These are phyloP conservation scores for Heterochromis multidens DNA, from an alignment of 2,113 vertebrate genomes.

Conservation along the genomic window DNA sequence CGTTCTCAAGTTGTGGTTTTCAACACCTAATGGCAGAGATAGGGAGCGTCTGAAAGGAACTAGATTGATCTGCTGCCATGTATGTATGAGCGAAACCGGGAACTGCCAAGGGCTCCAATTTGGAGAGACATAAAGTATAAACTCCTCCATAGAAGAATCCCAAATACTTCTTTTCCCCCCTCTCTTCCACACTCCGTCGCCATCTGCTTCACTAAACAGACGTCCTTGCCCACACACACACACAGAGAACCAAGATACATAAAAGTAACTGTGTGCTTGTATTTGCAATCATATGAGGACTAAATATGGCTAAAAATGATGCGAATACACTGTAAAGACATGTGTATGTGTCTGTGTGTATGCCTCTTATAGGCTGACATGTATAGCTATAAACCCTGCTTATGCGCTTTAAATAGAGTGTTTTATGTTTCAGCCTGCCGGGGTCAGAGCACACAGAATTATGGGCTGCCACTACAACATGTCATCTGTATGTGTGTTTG, in stretches of 20 bases:
- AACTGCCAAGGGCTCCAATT: slow-evolving; percentile 53
- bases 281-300: neutral
- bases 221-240: neutral
- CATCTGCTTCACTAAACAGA: slow-evolving; percentile 48
- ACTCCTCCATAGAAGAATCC: slow-evolving; percentile 28
- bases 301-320: neutral
- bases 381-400: slow-evolving; percentile 9
- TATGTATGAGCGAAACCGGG: slow-evolving; percentile 32
- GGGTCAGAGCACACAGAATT: slow-evolving; percentile 29
- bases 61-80: slow-evolving; percentile 48
- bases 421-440: slow-evolving; percentile 41
- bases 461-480: slow-evolving; percentile 24
- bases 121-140: slow-evolving; percentile 58
- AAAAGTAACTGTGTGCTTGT: neutral
- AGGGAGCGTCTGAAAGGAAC: neutral
- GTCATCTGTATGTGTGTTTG: neutral
- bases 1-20: slow-evolving; percentile 9
- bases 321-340: neutral
- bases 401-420: slow-evolving; percentile 41
- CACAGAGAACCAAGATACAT: neutral
- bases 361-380: neutral
- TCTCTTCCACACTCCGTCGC: slow-evolving; percentile 2
- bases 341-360: neutral
- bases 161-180: neutral
- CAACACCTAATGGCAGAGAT: slow-evolving; percentile 8